Percentiles rank a stretch among this genome's conserved stretches.
These are phyloP conservation scores for Morus bassanus DNA, from an alignment of 2,797 vertebrate genomes.

Conservation along the genomic window DNA sequence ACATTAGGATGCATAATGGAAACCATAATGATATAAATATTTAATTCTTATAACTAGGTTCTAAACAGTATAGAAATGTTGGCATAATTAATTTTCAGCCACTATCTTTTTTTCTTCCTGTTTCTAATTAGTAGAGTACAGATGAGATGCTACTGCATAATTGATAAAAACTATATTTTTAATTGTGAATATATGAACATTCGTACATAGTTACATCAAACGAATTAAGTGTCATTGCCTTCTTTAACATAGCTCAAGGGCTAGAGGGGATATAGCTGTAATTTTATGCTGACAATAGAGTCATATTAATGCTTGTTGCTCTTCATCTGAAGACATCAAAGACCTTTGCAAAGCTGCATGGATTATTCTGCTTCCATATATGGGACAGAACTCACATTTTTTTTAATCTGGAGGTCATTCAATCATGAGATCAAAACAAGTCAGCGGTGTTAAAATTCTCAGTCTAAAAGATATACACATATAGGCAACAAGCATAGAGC, in stretches of 20 bases:
- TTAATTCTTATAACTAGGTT: constrained; percentile 65
- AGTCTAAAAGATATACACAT: neutral
- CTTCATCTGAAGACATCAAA: constrained; percentile 29
- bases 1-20: constrained; percentile 47
- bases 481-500: neutral
- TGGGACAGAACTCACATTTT: neutral
- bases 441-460: neutral
- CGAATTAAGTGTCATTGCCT: neutral
- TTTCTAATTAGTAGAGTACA: constrained; percentile 68
- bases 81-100: constrained; percentile 69
- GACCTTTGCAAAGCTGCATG: neutral
- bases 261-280: neutral
- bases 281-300: neutral
- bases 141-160: constrained; percentile 62
- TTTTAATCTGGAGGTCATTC: neutral
- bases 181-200: constrained; percentile 30
- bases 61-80: constrained; percentile 58
- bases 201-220: constrained; percentile 28
- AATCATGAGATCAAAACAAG: neutral
- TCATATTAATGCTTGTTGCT: neutral
- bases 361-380: neutral
- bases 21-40: constrained; percentile 64
- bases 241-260: constrained; percentile 21
- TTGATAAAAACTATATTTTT: constrained; percentile 60
- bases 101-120: constrained; percentile 45